These are phyloP conservation scores for Puntigrus tetrazona DNA, from an alignment of 2,113 vertebrate species.

Conservation along the genomic window DNA sequence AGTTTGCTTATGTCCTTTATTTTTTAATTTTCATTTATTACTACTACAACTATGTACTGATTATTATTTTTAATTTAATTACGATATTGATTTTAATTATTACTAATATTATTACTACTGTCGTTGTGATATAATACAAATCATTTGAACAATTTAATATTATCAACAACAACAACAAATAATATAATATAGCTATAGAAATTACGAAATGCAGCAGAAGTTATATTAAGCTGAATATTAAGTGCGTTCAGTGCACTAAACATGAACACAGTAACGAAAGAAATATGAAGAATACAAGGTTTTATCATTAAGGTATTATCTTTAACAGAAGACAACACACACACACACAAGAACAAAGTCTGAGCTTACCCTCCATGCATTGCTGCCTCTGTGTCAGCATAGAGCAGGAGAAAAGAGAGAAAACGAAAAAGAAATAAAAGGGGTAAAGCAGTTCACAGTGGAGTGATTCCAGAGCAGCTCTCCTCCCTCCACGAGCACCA, in stretches of 20 bases:
- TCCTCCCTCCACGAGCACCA: background rate
- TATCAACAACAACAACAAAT: too few relatives aligned
- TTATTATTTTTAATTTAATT: background rate
- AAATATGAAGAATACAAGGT: background rate
- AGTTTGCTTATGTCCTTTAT: too few relatives aligned
- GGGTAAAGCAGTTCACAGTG: constrained; percentile 26
- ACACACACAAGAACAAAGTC: background rate
- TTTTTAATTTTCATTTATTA: too few relatives aligned
- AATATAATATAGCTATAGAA: background rate
- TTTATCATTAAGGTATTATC: background rate
- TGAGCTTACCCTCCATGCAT: constrained; percentile 14
- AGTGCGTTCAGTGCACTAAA: background rate
- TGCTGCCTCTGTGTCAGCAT: background rate
- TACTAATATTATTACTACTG: background rate
- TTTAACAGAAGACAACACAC: background rate
- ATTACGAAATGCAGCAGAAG: background rate
- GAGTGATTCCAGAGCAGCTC: constrained; percentile 6
- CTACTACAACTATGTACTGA: background rate
- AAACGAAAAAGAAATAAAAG: constrained; percentile 49
- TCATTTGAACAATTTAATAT: too few relatives aligned
- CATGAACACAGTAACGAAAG: background rate
- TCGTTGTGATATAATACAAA: too few relatives aligned
- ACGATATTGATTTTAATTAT: background rate
- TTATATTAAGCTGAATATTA: background rate
- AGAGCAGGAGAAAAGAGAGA: background rate